A percentile compares a stretch with the other conserved stretches of the same genome.
Conservation (phyloP, 2,113 vertebrate genomes). For the Aegotheles bennettii region DNA sequence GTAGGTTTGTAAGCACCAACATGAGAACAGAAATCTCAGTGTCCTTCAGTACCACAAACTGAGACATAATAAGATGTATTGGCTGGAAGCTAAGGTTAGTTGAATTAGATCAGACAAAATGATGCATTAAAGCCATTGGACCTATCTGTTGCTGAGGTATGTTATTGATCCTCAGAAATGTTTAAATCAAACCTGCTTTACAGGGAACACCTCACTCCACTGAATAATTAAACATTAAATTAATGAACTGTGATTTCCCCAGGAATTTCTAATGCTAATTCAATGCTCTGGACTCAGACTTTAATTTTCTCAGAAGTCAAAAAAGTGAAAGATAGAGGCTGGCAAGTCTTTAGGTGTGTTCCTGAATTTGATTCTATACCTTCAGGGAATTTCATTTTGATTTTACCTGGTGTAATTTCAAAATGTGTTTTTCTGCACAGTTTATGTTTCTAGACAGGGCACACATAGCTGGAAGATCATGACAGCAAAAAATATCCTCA, state of each 20-base stretch:
- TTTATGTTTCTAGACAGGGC: background rate
- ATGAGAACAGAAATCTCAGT: background rate
- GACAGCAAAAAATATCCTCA: background rate
- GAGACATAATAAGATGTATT: background rate
- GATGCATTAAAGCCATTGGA: background rate
- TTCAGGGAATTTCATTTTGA: background rate
- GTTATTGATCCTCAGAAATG: background rate
- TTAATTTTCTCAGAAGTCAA: background rate
- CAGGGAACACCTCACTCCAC: background rate
- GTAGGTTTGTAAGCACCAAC: background rate
- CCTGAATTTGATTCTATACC: background rate
- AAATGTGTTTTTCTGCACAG: background rate
- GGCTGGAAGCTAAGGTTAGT: background rate
- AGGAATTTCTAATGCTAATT: background rate
- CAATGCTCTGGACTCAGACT: background rate
- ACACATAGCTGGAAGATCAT: background rate
- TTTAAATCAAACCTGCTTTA: background rate
- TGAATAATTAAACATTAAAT: background rate
- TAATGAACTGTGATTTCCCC: background rate
- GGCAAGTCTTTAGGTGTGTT: background rate
- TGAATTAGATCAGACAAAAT: background rate
- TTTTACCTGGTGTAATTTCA: background rate
- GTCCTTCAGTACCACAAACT: background rate
- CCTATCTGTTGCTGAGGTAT: background rate
- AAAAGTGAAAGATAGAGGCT: background rate